Base-by-base conservation (phyloP, 2,797 vertebrate genomes). In the Paratrypauchen microcephalus region DNA sequence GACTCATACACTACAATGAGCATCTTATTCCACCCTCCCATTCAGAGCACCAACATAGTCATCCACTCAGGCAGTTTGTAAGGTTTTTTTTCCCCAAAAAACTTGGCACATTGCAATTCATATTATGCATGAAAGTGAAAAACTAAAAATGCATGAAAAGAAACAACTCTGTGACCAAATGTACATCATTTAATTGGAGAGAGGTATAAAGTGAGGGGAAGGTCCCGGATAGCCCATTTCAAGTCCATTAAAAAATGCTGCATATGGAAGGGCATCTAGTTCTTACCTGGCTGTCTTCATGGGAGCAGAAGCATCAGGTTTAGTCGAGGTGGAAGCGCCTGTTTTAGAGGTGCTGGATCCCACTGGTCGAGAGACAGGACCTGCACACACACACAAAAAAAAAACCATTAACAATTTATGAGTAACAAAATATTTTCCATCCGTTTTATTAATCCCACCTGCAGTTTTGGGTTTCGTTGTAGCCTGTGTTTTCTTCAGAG, bases 271-370 rank as follows among this genome's bases (percentile, higher is more conserved):
- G 16, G 8, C 16, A 12, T 60, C 24, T 50, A 18, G 18, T 1
- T 24, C 76, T 76, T 91, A 94, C 94, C 92, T 93, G 82, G 84
- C 77, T 39, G 87, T 78, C 88, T 91, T 94, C 68, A 86, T 68
- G 71, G 64, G 19, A 0, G 87, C 55, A 3, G 76, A 54, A 67
- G 6, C 47, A 13, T 70, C 82, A 62, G 82, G 39, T 85, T 77
- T 92, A 28, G 84, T 26, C 32, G 66, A 15, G 16, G 80, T 66
- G 0, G 73, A 77, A 70, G 78, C 61, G 77, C 65, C 73, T 15
- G 80, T 50, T 83, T 89, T 93, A 19, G 81, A 68, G 55, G 58
- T 64, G 54, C 77, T 58, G 23, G 80, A 79, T 1, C 30, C 28
- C 0, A 47, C 67, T 13, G 77, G 70, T 79, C 85, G 91, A 75